A percentile compares a stretch with the other conserved stretches of the same genome.
phyloP scores from a whole-genome alignment of 2,113 vertebrate genomes.

The Eudorcas thomsonii region DNA sequence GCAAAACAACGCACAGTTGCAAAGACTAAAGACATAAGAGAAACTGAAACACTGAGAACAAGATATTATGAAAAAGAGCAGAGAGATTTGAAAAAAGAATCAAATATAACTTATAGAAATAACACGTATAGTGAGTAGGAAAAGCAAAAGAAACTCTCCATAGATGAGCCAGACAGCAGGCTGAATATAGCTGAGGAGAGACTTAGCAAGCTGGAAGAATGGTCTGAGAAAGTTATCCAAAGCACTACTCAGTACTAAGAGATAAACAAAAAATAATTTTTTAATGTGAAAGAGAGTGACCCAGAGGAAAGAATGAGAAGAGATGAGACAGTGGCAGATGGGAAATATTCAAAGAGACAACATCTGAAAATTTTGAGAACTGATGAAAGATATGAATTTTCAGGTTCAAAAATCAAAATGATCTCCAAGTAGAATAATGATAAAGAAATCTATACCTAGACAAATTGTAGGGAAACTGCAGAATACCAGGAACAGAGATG shows the following conservation, averaged over 20 bases:
- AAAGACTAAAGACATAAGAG: not conserved
- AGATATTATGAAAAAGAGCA: not conserved
- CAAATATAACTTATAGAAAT: not conserved
- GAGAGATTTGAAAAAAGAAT: not conserved
- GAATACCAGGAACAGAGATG: not conserved
- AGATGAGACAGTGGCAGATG: fast-evolving
- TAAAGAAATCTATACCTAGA: not conserved
- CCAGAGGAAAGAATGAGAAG: not conserved
- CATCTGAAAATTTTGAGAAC: not conserved
- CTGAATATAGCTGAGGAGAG: not conserved
- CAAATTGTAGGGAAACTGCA: not conserved
- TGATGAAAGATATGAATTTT: not conserved
- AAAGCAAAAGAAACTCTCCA: not conserved
- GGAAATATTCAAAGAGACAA: not conserved
- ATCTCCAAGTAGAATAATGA: not conserved
- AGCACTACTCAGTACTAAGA: not conserved
- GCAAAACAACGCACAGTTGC: not conserved
- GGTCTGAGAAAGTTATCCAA: not conserved
- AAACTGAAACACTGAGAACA: not conserved
- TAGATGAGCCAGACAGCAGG: not conserved
- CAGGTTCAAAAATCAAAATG: not conserved
- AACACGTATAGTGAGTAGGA: not conserved
- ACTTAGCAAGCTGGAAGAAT: not conserved
- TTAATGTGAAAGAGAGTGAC: not conserved
- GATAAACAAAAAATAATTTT: not conserved